phyloP scores from a whole-genome alignment of 2,888 invertebrate species.

The Plemyria rubiginata region DNA sequence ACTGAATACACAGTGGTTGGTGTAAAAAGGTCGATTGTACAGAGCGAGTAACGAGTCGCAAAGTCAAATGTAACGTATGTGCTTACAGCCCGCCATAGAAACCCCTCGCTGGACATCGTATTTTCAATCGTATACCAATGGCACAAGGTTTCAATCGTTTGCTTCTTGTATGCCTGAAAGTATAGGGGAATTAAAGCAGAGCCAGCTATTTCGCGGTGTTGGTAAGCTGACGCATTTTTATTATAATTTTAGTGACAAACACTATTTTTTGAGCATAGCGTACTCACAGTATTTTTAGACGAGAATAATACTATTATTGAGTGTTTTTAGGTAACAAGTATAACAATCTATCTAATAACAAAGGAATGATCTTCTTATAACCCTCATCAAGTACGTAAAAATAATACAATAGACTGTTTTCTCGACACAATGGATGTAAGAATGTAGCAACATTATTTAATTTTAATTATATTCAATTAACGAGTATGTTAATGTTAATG shows the following conservation, averaged over 20 bases:
- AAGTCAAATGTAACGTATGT: conserved; percentile 48
- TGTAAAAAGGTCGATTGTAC: conserved; percentile 59
- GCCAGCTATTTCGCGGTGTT: conserved; percentile 30
- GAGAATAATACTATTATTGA: neutral
- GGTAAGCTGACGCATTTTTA: conserved; percentile 34
- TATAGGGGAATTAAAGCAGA: conserved; percentile 31
- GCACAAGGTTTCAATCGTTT: conserved; percentile 4
- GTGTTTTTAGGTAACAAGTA: neutral
- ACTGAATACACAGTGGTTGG: conserved; percentile 51
- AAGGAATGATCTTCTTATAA: conserved; percentile 15
- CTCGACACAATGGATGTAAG: conserved; percentile 6
- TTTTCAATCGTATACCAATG: conserved; percentile 17
- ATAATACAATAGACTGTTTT: conserved; percentile 14
- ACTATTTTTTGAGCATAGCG: conserved; percentile 23
- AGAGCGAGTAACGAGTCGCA: conserved; percentile 52
- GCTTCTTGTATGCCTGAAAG: conserved; percentile 15
- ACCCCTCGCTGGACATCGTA: conserved; percentile 11
- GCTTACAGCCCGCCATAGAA: conserved; percentile 25
- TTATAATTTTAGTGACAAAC: conserved; percentile 30
- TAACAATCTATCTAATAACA: conserved; percentile 10
- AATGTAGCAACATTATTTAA: neutral
- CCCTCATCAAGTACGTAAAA: conserved; percentile 25
- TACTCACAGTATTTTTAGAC: conserved; percentile 3
- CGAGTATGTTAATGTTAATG: neutral
- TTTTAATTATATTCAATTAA: neutral